A percentile compares a stretch with the other conserved stretches of the same genome.
phyloP scores from a whole-genome alignment of 2,113 vertebrate genomes.

The Tragelaphus scriptus region DNA sequence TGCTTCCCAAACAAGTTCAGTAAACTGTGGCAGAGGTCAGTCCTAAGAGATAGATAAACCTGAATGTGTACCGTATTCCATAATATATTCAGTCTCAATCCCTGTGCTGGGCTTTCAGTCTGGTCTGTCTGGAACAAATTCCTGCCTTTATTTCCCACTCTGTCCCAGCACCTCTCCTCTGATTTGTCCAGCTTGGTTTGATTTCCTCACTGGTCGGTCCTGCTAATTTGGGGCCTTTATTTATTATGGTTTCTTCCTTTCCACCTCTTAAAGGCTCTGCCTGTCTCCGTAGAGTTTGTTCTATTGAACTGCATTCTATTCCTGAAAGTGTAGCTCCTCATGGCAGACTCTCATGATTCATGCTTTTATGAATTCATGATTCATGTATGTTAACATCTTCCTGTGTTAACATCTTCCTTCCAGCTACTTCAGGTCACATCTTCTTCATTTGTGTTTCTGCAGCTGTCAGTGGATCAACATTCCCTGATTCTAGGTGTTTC shows the following conservation, averaged over 20 bases:
- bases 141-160: not conserved
- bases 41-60: not conserved
- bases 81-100: not conserved
- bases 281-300: not conserved
- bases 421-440: not conserved
- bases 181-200: not conserved
- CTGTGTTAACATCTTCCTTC: not conserved
- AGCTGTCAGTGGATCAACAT: not conserved
- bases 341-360: not conserved
- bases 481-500: not conserved
- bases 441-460: not conserved
- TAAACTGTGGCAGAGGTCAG: constrained; percentile 44
- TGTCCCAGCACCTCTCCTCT: not conserved
- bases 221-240: not conserved
- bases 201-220: not conserved
- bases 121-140: not conserved
- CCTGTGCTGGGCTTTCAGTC: not conserved
- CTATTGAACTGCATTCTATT: not conserved
- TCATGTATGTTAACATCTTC: not conserved
- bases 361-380: no score
- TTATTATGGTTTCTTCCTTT: not conserved
- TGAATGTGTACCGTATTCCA: not conserved
- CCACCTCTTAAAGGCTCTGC: not conserved
- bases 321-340: not conserved
- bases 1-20: not conserved